Conservation (phyloP, 2,113 vertebrate genomes). For the Gobio gobio region DNA sequence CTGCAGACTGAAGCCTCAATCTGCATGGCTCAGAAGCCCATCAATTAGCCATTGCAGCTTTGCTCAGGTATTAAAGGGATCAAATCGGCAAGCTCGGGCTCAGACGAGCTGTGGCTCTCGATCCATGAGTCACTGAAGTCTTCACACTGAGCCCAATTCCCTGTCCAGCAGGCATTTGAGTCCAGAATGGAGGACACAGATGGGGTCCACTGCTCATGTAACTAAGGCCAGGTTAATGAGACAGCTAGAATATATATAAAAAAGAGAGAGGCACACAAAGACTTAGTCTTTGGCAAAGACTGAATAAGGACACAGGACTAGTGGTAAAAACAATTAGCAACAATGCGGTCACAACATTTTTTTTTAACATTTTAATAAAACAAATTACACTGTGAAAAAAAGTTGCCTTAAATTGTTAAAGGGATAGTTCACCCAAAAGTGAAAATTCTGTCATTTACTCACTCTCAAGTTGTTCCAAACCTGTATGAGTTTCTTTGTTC, state of each 20-base stretch:
- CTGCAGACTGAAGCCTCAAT: conserved; percentile 63
- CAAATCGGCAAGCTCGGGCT: conserved; percentile 68
- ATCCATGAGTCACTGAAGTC: conserved; percentile 63
- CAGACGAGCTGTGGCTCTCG: conserved; percentile 50
- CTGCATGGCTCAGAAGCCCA: conserved; percentile 68
- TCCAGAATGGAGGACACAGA: conserved; percentile 1
- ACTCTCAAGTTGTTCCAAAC: too few species aligned
- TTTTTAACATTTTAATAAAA: too few species aligned
- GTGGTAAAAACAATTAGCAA: not conserved
- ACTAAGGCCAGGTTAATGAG: not conserved
- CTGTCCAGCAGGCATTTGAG: conserved; percentile 44
- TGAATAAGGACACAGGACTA: not conserved
- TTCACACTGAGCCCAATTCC: conserved; percentile 47
- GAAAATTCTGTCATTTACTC: too few species aligned
- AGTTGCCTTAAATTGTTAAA: too few species aligned
- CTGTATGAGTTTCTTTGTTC: too few species aligned
- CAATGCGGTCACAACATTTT: too few species aligned
- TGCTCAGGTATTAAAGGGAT: conserved; percentile 74
- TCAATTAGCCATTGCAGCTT: conserved; percentile 76
- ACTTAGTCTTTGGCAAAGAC: not conserved
- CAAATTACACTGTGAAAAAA: too few species aligned
- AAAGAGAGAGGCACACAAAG: not conserved
- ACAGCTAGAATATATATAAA: not conserved
- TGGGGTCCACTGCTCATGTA: not conserved
- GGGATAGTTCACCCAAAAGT: too few species aligned